These are phyloP conservation scores for Chromoteleia sp. DNA, from an alignment of 2,888 invertebrate species.

Conservation along the genomic window DNA sequence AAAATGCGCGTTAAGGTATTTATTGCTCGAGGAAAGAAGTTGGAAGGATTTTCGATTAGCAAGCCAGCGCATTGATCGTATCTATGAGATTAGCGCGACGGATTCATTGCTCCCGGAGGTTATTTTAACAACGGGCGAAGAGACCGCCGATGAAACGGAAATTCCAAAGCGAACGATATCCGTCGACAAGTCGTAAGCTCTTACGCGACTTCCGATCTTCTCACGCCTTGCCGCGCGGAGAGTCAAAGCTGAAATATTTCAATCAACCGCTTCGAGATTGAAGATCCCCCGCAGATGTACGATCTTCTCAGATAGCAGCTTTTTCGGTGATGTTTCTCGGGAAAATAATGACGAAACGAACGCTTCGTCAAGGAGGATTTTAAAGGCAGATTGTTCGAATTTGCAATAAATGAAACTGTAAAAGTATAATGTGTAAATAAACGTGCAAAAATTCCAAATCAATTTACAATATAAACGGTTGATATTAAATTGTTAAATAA, in stretches of 20 bases:
- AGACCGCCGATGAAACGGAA: conserved; percentile 66
- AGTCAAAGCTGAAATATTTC: conserved; percentile 58
- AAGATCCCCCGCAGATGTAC: conserved; percentile 16
- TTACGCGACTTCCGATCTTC: conserved; percentile 64
- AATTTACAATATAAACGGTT: too few relatives aligned
- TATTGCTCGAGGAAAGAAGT: conserved; percentile 52
- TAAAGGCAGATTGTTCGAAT: too few relatives aligned
- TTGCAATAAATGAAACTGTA: too few relatives aligned
- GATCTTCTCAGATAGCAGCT: conserved; percentile 1
- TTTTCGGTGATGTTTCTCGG: conserved; percentile 4
- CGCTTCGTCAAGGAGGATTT: not conserved
- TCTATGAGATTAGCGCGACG: conserved; percentile 66
- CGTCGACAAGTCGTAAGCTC: conserved; percentile 67
- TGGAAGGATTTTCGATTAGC: conserved; percentile 63
- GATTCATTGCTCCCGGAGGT: conserved; percentile 68
- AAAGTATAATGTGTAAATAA: too few relatives aligned
- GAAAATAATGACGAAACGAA: not conserved
- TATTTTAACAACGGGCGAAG: conserved; percentile 65
- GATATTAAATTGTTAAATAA: too few relatives aligned
- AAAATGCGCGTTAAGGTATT: conserved; percentile 52
- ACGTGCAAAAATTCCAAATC: too few relatives aligned
- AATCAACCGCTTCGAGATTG: conserved; percentile 40
- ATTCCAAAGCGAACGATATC: conserved; percentile 68
- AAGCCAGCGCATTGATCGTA: conserved; percentile 57
- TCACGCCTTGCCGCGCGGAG: conserved; percentile 40